A percentile compares a stretch with the other conserved stretches of the same genome.
phyloP scores from a whole-genome alignment of 2,888 invertebrate genomes.

The Polyploca ridens region DNA sequence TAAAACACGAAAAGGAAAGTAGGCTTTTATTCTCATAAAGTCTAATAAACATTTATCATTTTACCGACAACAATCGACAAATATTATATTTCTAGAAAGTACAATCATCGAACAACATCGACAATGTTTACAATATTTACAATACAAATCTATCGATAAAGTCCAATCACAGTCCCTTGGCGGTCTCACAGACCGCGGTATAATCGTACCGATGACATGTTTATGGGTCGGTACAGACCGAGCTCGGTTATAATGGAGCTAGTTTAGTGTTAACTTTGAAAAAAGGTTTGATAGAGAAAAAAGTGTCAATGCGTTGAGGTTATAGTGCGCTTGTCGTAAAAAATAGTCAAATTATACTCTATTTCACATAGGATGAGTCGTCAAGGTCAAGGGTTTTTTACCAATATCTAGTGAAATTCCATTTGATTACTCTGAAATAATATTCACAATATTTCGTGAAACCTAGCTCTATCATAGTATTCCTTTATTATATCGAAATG shows the following conservation, averaged over 20 bases:
- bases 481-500: too few relatives aligned
- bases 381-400: too few relatives aligned
- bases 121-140: conserved; percentile 10
- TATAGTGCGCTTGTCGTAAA: conserved; percentile 32
- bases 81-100: too few relatives aligned
- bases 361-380: too few relatives aligned
- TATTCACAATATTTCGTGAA: too few relatives aligned
- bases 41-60: not conserved
- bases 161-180: conserved; percentile 24
- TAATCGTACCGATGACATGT: conserved; percentile 63
- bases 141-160: conserved; percentile 26
- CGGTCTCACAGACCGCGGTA: conserved; percentile 19
- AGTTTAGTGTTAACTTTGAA: conserved; percentile 2
- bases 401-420: too few relatives aligned
- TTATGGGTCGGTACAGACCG: conserved; percentile 46
- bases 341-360: conserved; percentile 29
- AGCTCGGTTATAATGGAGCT: conserved; percentile 28
- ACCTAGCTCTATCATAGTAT: too few relatives aligned
- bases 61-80: not conserved
- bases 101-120: too few relatives aligned
- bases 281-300: conserved; percentile 5
- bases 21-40: too few relatives aligned
- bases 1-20: too few relatives aligned
- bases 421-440: too few relatives aligned
- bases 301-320: conserved; percentile 15